Conservation (phyloP, 2,888 invertebrate genomes). For the Julus scanicus region DNA sequence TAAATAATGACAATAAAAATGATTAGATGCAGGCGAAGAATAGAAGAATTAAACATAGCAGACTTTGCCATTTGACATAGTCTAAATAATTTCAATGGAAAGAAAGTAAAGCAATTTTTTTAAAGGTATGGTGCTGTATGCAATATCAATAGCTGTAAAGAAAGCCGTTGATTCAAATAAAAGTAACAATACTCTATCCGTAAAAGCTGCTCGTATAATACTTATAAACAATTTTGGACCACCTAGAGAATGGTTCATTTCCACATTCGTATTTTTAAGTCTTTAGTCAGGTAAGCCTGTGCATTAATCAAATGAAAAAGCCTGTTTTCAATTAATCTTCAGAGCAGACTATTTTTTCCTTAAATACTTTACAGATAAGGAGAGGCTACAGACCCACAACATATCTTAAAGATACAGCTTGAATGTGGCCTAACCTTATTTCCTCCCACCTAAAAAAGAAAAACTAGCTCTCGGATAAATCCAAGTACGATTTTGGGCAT, state of each 20-base stretch:
- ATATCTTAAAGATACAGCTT: background rate
- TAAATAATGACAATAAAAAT: background rate
- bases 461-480: background rate
- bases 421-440: constrained; percentile 18
- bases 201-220: background rate
- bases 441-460: background rate
- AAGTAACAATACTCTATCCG: background rate
- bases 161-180: constrained; percentile 34
- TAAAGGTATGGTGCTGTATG: constrained; percentile 4
- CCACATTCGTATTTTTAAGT: constrained; percentile 38
- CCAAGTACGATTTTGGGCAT: background rate
- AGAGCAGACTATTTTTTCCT: constrained; percentile 34
- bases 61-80: constrained; percentile 41
- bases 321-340: constrained; percentile 41
- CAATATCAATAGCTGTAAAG: background rate
- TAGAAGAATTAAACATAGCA: constrained; percentile 29
- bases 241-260: constrained; percentile 43
- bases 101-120: constrained; percentile 4
- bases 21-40: background rate
- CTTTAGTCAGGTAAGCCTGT: constrained; percentile 29
- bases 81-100: constrained; percentile 35
- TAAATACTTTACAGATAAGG: constrained; percentile 37
- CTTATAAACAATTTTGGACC: background rate
- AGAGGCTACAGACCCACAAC: constrained; percentile 23
- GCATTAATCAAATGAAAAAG: constrained; percentile 30